A percentile compares a stretch with the other conserved stretches of the same genome.
These are phyloP conservation scores for Anoplolepis gracilipes DNA, from an alignment of 1,140 invertebrate species.

Conservation along the genomic window DNA sequence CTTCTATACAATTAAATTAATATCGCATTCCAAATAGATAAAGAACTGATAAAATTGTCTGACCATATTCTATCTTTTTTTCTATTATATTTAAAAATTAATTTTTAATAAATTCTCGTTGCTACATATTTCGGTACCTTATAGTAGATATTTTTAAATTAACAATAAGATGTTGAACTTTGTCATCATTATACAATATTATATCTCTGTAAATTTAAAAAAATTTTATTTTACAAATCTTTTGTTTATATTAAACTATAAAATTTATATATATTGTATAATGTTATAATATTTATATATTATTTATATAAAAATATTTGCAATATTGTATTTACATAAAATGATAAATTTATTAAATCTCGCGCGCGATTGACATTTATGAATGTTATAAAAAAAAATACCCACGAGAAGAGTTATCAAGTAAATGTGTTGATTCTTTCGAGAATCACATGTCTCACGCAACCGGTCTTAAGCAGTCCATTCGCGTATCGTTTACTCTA, in stretches of 20 bases:
- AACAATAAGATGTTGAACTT: not conserved
- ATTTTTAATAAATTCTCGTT: not conserved
- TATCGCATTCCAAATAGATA: not conserved
- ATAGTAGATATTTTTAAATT: not conserved
- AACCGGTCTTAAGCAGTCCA: conserved; percentile 48
- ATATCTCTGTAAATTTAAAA: too few species aligned
- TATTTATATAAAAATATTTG: too few species aligned
- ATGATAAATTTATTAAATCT: not conserved
- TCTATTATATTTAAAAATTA: not conserved
- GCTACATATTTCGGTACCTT: not conserved
- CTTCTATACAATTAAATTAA: not conserved
- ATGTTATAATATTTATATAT: too few species aligned
- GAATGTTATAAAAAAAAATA: not conserved
- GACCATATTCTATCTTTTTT: not conserved
- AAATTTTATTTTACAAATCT: too few species aligned
- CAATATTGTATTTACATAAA: not conserved
- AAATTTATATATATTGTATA: too few species aligned
- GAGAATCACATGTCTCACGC: not conserved
- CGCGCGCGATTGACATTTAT: not conserved
- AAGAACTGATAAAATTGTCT: not conserved
- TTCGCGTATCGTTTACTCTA: conserved; percentile 55
- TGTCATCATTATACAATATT: not conserved
- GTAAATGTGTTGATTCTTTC: not conserved
- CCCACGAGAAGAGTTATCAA: not conserved
- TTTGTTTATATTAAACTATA: too few species aligned